A percentile compares a stretch with the other conserved stretches of the same genome.
phyloP scores from a whole-genome alignment of 2,888 invertebrate species.

The Plagodis pulveraria region DNA sequence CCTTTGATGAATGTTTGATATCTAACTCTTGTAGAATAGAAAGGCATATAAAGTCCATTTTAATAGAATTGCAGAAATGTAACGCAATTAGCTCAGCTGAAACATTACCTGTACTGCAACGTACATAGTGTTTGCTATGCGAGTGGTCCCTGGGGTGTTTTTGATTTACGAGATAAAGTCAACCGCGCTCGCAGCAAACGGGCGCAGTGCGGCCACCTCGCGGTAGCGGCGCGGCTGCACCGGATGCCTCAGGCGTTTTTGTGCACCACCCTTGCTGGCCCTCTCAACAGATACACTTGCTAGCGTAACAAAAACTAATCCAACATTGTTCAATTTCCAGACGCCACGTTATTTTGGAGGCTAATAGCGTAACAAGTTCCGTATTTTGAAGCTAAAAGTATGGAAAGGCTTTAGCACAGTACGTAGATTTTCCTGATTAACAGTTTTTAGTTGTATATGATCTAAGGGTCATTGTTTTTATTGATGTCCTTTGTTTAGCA shows the following conservation, averaged over 20 bases:
- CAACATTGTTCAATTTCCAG: conserved; percentile 33
- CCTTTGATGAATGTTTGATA: too few species aligned
- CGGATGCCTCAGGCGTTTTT: conserved; percentile 70
- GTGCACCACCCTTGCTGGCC: conserved; percentile 49
- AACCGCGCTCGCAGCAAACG: conserved; percentile 47
- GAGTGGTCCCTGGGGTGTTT: conserved; percentile 72
- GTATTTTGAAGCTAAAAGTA: too few species aligned
- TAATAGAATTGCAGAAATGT: conserved; percentile 1
- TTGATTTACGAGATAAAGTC: conserved; percentile 79
- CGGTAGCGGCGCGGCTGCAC: conserved; percentile 46
- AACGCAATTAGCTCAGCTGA: conserved; percentile 34
- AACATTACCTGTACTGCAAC: conserved; percentile 36
- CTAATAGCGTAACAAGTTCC: too few species aligned
- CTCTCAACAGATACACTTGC: conserved; percentile 57
- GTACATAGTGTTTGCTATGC: conserved; percentile 20
- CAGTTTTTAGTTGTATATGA: too few species aligned
- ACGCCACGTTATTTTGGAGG: conserved; percentile 3
- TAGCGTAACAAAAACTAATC: conserved; percentile 52
- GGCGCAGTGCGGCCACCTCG: conserved; percentile 46
- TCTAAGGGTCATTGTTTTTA: too few species aligned
- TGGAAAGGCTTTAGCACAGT: too few species aligned
- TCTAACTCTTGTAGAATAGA: too few species aligned
- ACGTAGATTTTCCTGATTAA: too few species aligned
- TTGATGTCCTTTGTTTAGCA: too few species aligned
- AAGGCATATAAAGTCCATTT: too few species aligned